Conservation (phyloP, 2,888 invertebrate genomes). For the Brenthis ino region DNA sequence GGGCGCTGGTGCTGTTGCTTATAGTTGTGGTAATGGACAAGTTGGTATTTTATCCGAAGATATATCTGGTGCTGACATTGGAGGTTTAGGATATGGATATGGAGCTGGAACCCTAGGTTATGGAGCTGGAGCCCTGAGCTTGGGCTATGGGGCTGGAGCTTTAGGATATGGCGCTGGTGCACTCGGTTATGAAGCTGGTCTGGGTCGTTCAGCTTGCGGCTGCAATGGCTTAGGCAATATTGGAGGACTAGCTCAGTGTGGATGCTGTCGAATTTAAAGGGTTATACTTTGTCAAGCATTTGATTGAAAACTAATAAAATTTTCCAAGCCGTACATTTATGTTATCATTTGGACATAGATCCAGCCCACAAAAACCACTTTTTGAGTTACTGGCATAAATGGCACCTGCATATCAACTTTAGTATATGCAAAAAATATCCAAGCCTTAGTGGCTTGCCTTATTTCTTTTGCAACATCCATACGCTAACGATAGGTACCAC, state of each 20-base stretch:
- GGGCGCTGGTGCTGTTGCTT: constrained; percentile 18
- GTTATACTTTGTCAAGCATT: not conserved
- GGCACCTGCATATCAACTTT: no score
- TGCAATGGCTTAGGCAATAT: not conserved
- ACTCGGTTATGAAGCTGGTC: constrained; percentile 5
- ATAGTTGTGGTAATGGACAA: not conserved
- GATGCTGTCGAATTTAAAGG: not conserved
- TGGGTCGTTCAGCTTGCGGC: not conserved
- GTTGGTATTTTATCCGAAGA: not conserved
- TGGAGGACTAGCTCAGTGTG: not conserved
- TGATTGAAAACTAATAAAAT: not conserved
- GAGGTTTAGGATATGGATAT: not conserved
- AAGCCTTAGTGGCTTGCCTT: no score
- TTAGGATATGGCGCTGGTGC: not conserved
- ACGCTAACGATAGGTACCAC: no score
- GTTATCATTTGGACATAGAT: no score
- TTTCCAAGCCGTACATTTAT: no score
- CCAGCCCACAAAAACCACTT: no score
- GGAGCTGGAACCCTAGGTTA: not conserved
- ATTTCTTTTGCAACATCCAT: no score
- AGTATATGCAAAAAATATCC: no score
- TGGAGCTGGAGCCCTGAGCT: constrained; percentile 2
- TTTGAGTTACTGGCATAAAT: no score
- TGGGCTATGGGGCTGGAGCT: constrained; percentile 14
- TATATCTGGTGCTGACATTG: not conserved